Conservation (phyloP, 2,113 vertebrate species). For the Pseudopipra pipra region DNA sequence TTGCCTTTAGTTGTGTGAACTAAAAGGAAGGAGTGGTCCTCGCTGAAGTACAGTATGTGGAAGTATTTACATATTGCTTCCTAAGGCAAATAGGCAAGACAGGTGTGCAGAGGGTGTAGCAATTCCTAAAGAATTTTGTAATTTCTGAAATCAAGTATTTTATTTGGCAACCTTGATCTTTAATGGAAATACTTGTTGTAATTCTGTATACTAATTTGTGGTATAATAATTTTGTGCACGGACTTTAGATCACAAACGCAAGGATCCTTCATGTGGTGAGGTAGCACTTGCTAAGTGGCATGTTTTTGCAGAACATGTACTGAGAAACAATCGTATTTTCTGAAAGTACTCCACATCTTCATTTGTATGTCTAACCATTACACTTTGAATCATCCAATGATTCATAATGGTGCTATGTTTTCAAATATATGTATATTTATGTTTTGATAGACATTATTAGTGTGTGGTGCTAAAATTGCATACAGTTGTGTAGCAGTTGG, state of each 20-base stretch:
- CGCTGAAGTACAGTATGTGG: neutral
- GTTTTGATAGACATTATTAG: constrained; percentile 48
- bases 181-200: neutral
- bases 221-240: constrained; percentile 24
- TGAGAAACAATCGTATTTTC: constrained; percentile 46
- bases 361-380: constrained; percentile 36
- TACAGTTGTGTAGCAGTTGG: constrained; percentile 35
- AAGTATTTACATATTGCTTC: neutral
- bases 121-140: neutral
- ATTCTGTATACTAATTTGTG: constrained; percentile 10
- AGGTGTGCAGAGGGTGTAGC: neutral
- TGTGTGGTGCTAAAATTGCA: constrained; percentile 27
- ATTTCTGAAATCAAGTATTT: neutral
- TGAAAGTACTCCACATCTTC: constrained; percentile 29
- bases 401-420: constrained; percentile 50
- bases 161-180: neutral
- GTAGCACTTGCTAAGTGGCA: constrained; percentile 21
- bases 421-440: constrained; percentile 30
- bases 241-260: constrained; percentile 46
- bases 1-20: neutral
- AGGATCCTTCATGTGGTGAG: constrained; percentile 39
- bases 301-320: constrained; percentile 34
- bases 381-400: constrained; percentile 22
- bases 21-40: neutral
- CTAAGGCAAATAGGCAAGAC: neutral